These are phyloP conservation scores for Oxycera nigricornis DNA, from an alignment of 2,888 invertebrate genomes.

Conservation along the genomic window DNA sequence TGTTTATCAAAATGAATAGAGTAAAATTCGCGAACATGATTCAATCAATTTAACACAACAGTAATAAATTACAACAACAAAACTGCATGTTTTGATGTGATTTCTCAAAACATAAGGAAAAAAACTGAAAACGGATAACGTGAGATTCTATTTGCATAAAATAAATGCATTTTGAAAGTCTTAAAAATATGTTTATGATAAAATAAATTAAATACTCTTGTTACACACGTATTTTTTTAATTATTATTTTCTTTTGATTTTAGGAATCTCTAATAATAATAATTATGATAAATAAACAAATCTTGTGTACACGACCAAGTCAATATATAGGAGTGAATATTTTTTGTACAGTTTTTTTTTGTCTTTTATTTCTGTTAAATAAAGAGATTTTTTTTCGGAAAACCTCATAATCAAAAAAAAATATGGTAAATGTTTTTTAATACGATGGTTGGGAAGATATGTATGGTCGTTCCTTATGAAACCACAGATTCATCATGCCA, in stretches of 20 bases:
- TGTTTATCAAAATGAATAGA: neutral
- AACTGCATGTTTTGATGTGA: conserved; percentile 43
- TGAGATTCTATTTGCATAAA: conserved; percentile 29
- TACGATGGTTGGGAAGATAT: too few species aligned
- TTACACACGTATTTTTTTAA: conserved; percentile 36
- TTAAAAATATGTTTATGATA: conserved; percentile 23
- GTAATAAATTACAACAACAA: conserved; percentile 24
- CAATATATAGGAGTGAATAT: conserved; percentile 45
- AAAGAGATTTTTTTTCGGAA: conserved; percentile 33
- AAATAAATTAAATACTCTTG: conserved; percentile 44
- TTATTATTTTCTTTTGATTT: conserved; percentile 43
- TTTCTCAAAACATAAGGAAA: neutral
- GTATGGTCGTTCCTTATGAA: too few species aligned
- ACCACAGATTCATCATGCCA: too few species aligned
- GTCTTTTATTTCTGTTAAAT: conserved; percentile 42
- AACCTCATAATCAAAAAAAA: conserved; percentile 9
- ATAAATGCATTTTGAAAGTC: conserved; percentile 2
- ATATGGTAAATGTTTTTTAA: too few species aligned
- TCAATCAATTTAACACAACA: neutral
- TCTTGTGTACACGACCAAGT: conserved; percentile 47
- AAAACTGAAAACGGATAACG: neutral
- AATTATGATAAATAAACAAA: conserved; percentile 35
- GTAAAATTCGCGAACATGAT: neutral
- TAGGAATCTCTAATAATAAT: conserved; percentile 44
- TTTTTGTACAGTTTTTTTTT: conserved; percentile 46